Base-by-base conservation (phyloP, 1,140 invertebrate species). In the Cherax quadricarinatus region DNA sequence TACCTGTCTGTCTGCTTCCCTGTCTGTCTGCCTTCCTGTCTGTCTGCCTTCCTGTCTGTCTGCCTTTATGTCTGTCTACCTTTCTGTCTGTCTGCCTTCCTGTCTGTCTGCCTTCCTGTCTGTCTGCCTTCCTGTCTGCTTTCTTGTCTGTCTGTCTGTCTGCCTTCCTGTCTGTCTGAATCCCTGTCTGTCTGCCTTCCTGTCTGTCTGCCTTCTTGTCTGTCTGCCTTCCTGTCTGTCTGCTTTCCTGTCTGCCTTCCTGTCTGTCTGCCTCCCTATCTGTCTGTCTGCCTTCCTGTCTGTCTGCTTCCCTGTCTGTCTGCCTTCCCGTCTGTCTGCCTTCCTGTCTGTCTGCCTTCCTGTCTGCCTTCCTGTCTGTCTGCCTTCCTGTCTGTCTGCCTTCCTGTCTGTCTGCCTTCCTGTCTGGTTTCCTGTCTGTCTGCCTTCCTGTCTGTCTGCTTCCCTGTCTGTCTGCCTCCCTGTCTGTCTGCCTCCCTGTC, bases 251-350 rank as follows among this genome's bases (percentile, higher is more conserved):
- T 87, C 85, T 87, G 70, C 70, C 49, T 78, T 48, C 78, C 85
- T 75, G 60, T 87, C 70, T 78, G 30, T 87, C 85, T 78, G 30
- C 70, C 70, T 87, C 70, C 62, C 85, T 73, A n/a, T n/a, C n/a
- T n/a, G 14, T 70, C 60, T 73, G n/a, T 18, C 57, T 51, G 12
- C 21, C 66, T 24, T 41, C 7, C 41, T 1, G 41, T 21, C 48
- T 10, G 41, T 49, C 18, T 10, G 7, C 6, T 3, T 14, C 4
- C 1, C 12, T 57, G 7, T 57, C 53, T 57, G 12, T 1, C 30
- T 49, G 9, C 48, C 49, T 53, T 14, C 53, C 49, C n/a, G 14
- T 73, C 70, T 48, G 2, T 14, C 60, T 41, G 16, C 21, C 9
- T 57, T 0, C 3, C 53, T 57, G 53, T 57, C 16, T 41, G 7